Percentiles rank a stretch among this genome's conserved stretches.
phyloP scores from a whole-genome alignment of 30 jellyfish, hydroid and myxozoan genomes.

The Aurelia aurita region DNA sequence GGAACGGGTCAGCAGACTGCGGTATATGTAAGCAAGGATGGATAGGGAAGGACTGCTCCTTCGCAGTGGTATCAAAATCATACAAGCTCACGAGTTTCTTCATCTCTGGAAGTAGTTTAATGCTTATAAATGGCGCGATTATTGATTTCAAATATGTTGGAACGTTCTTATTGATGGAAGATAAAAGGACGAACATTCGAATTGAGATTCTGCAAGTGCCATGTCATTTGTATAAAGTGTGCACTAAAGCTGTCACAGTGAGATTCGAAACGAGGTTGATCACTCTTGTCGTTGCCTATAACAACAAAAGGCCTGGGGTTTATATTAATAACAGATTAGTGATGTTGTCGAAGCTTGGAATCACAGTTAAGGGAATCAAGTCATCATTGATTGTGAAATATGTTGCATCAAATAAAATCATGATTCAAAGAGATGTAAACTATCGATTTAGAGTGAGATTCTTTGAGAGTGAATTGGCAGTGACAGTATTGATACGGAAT shows the following conservation, averaged over 20 bases:
- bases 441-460: constrained; percentile 13
- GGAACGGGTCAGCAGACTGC: constrained; percentile 70
- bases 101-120: constrained; percentile 36
- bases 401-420: constrained; percentile 16
- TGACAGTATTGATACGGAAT: not conserved
- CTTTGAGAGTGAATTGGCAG: constrained; percentile 21
- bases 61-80: constrained; percentile 1
- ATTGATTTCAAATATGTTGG: constrained; percentile 47
- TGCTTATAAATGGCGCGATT: constrained; percentile 37
- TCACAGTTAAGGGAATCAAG: constrained; percentile 5
- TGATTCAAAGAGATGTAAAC: not conserved
- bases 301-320: constrained; percentile 7
- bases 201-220: constrained; percentile 45
- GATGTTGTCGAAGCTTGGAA: not conserved
- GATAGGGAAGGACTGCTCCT: constrained; percentile 65
- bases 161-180: constrained; percentile 39
- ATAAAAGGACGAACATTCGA: constrained; percentile 16
- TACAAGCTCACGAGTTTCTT: not conserved
- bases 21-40: constrained; percentile 52
- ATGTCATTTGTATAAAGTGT: constrained; percentile 32
- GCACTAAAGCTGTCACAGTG: constrained; percentile 41
- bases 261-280: constrained; percentile 31
- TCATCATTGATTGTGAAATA: constrained; percentile 7
- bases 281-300: constrained; percentile 13
- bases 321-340: constrained; percentile 13